Base-by-base conservation (phyloP, 2,797 vertebrate genomes). In the Lateolabrax maculatus region DNA sequence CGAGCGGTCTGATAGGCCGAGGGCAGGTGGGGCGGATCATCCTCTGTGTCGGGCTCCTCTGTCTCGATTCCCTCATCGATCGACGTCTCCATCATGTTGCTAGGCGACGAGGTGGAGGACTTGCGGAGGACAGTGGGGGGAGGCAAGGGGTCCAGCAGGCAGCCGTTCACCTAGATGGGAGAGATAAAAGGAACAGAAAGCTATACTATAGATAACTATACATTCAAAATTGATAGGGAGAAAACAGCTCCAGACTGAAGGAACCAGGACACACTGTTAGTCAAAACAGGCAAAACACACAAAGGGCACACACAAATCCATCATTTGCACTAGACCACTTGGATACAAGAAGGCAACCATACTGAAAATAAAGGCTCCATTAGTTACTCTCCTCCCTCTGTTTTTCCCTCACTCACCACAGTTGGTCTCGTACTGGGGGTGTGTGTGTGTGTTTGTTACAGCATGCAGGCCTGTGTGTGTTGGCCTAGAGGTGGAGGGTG, bases 51-150 rank as follows among this genome's bases (percentile, higher is more conserved):
- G 0, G 93, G 94, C 3, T 96, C 98, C 81, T 99, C 98, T 0
- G 98, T 93, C 95, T 99, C 98, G 0, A 99, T 96, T 1, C 98
- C 98, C 87, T 99, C 98, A 0, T 99, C 98, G 0, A 99, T 99
- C 0, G 97, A 99, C 0, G 96, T 99, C 88, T 99, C 98, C 98
- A 99, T 99, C 97, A 99, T 96, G 95, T 97, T 98, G 93, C 95
- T 97, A n/a, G 97, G 98, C 36, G 98, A 95, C 0, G 98, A 97
- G 29, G 97, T 96, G 93, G 98, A 98, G n/a, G 96, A 97, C 75
- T 99, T 99, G 87, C 97, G 96, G 16, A 95, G 90, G 78, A 93
- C 92, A 81, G 95, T 46, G 0, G 97, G 91, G 15, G 98, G 97
- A 79, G 94, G 95, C 56, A 99, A 91, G 0, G 98, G 98, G 86